Conservation (phyloP, 2,888 invertebrate genomes). For the Chalcosyrphus nemorum region DNA sequence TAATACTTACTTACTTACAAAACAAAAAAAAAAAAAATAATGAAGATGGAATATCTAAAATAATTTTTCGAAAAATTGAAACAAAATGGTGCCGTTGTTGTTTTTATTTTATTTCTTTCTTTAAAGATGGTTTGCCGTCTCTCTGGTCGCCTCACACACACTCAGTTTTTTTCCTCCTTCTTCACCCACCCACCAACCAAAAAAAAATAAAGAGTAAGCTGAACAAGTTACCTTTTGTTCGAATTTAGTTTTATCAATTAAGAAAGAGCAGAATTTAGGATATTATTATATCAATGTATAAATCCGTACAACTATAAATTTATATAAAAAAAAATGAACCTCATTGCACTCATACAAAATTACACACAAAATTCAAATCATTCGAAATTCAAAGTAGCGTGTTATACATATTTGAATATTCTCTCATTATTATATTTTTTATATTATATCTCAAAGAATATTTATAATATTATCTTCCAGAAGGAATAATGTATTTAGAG, state of each 20-base stretch:
- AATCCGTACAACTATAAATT: background rate
- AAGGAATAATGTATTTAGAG: slow-evolving; percentile 54
- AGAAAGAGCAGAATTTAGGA: slow-evolving; percentile 33
- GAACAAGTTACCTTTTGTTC: background rate
- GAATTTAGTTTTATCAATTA: background rate
- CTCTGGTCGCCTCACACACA: slow-evolving; percentile 31
- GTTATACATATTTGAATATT: slow-evolving; percentile 25
- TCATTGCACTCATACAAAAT: slow-evolving; percentile 67
- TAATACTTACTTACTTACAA: too few species aligned
- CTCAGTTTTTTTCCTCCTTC: slow-evolving; percentile 12
- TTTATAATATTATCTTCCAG: slow-evolving; percentile 66
- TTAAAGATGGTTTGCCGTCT: slow-evolving; percentile 57
- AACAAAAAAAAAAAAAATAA: slow-evolving; percentile 24
- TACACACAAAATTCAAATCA: slow-evolving; percentile 65
- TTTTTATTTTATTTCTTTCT: slow-evolving; percentile 62
- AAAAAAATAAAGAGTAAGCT: slow-evolving; percentile 41
- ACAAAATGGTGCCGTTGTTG: slow-evolving; percentile 32
- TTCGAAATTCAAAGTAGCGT: slow-evolving; percentile 36
- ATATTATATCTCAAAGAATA: slow-evolving; percentile 49
- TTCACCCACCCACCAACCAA: too few species aligned
- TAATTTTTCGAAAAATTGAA: slow-evolving; percentile 23
- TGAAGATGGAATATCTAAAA: slow-evolving; percentile 23
- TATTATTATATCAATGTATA: slow-evolving; percentile 9
- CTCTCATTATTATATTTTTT: slow-evolving; percentile 25
- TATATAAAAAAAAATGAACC: slow-evolving; percentile 14